A percentile compares a stretch with the other conserved stretches of the same genome.
These are phyloP conservation scores for Drosophila arizonae DNA, from an alignment of 1,140 invertebrate genomes.

Conservation along the genomic window DNA sequence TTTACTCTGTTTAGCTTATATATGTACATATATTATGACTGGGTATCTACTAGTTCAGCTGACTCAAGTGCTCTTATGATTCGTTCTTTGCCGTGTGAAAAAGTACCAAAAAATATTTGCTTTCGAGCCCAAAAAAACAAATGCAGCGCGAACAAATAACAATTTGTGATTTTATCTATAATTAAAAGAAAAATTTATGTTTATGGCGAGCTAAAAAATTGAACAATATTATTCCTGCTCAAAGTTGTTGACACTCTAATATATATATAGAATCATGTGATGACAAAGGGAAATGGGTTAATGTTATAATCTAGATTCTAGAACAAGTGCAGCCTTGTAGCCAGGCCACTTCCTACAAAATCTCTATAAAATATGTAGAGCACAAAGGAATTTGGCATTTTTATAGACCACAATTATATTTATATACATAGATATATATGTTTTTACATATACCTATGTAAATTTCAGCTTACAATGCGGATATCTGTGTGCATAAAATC, in stretches of 20 bases:
- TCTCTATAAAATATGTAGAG: background rate
- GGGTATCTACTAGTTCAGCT: too few relatives aligned
- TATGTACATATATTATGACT: too few relatives aligned
- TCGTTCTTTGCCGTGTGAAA: slow-evolving; percentile 52
- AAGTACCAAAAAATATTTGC: slow-evolving; percentile 18
- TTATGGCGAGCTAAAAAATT: background rate
- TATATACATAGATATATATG: background rate
- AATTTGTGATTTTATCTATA: slow-evolving; percentile 46
- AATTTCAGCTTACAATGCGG: slow-evolving; percentile 25
- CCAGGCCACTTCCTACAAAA: background rate
- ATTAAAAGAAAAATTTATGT: slow-evolving; percentile 57
- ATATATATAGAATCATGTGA: slow-evolving; percentile 48
- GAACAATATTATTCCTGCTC: slow-evolving; percentile 8
- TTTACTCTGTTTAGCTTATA: too few relatives aligned
- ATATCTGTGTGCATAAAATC: slow-evolving; percentile 5
- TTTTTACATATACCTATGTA: background rate
- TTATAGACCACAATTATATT: background rate
- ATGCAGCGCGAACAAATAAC: slow-evolving; percentile 44
- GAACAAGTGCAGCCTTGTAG: slow-evolving; percentile 21
- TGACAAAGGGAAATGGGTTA: slow-evolving; percentile 60
- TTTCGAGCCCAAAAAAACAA: slow-evolving; percentile 16
- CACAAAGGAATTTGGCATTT: slow-evolving; percentile 1
- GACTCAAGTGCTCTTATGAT: slow-evolving; percentile 1
- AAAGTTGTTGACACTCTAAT: slow-evolving; percentile 30
- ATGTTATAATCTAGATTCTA: slow-evolving; percentile 32